Evolutionary conservation across 2,888 invertebrate species (phyloP).

Genomic region (Argyresthia goedartella): DNA sequence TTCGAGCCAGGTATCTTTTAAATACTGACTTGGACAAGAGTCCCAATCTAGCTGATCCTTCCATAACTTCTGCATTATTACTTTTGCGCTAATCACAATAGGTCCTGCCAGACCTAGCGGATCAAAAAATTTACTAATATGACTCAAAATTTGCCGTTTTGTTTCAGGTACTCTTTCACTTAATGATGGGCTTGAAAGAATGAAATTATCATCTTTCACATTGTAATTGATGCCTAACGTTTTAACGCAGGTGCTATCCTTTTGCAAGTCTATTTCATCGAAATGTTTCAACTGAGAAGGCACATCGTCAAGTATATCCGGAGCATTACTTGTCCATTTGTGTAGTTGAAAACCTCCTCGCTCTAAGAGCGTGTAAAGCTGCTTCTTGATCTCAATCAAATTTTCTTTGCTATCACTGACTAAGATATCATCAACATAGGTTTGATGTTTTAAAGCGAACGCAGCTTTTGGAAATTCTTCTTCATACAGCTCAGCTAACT

Average conservation of each 20-base stretch:
- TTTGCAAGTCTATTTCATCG: conserved; percentile 9
- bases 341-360: background rate
- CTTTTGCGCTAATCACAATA: conserved; percentile 9
- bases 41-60: conserved; percentile 8
- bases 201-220: background rate
- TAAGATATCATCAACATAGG: conserved; percentile 10
- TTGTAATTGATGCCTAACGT: background rate
- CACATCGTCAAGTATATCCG: background rate
- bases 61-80: conserved; percentile 11
- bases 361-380: background rate
- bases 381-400: background rate
- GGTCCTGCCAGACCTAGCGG: conserved; percentile 11
- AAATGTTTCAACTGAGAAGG: conserved; percentile 7
- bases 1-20: conserved; percentile 6
- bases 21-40: background rate
- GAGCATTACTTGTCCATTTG: background rate
- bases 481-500: background rate
- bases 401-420: background rate
- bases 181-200: conserved; percentile 4
- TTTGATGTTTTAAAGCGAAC: conserved; percentile 6
- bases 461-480: conserved; percentile 4
- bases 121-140: conserved; percentile 11
- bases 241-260: conserved; percentile 4
- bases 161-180: background rate
- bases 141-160: conserved; percentile 7